phyloP scores from a whole-genome alignment of 2,888 invertebrate species.

The Standfussiana lucernea region DNA sequence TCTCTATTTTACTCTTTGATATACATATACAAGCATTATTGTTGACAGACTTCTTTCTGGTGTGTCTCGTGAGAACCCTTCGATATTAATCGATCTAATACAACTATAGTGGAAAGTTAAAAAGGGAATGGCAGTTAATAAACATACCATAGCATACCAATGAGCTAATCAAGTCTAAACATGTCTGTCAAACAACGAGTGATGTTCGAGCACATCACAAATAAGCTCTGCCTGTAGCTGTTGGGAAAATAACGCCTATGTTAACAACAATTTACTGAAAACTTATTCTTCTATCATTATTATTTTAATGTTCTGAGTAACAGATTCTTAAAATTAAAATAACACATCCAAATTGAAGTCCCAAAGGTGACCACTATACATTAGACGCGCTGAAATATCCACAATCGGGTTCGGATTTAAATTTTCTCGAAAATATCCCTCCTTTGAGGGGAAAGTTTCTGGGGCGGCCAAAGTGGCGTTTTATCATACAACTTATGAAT shows the following conservation, averaged over 20 bases:
- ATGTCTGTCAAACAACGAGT: not conserved
- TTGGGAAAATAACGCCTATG: not conserved
- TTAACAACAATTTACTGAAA: not conserved
- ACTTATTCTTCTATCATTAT: not conserved
- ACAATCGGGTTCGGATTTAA: conserved; percentile 63
- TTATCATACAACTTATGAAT: conserved; percentile 75
- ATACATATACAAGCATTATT: no score
- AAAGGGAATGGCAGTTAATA: not conserved
- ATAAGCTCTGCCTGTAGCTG: not conserved
- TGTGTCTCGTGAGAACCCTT: not conserved
- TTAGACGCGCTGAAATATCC: conserved; percentile 52
- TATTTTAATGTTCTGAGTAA: not conserved
- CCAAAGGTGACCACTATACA: conserved; percentile 46
- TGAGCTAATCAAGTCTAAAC: not conserved
- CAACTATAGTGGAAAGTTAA: not conserved
- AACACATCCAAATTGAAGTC: conserved; percentile 24
- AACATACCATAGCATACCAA: not conserved
- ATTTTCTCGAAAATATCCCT: conserved; percentile 71
- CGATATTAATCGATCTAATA: no score
- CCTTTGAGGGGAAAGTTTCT: conserved; percentile 66
- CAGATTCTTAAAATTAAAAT: not conserved
- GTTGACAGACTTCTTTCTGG: not conserved
- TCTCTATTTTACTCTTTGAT: not conserved
- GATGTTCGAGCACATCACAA: not conserved
- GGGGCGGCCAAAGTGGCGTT: conserved; percentile 67